Conservation (phyloP, 2,888 invertebrate species). For the Arge pagana region DNA sequence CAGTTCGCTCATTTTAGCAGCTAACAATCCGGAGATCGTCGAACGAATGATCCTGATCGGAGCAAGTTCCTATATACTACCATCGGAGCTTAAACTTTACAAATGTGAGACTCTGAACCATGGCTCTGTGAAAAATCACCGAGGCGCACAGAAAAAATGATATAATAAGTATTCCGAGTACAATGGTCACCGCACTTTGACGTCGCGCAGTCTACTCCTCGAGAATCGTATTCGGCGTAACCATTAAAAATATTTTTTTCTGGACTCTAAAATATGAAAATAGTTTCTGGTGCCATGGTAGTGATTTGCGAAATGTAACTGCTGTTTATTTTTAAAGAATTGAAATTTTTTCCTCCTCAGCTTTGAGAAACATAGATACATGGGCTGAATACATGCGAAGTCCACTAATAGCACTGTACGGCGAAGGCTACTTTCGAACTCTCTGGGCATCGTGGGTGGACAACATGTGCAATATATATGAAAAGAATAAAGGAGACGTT, state of each 20-base stretch:
- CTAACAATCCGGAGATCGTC: constrained; percentile 68
- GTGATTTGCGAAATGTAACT: background rate
- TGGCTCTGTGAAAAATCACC: background rate
- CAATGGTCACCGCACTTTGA: too few species aligned
- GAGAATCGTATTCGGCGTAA: too few species aligned
- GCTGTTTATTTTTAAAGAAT: too few species aligned
- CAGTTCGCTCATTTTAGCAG: constrained; percentile 76
- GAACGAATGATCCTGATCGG: constrained; percentile 80
- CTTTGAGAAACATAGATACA: constrained; percentile 70
- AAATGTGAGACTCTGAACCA: constrained; percentile 66
- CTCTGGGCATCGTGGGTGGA: constrained; percentile 79
- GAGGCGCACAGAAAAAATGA: background rate
- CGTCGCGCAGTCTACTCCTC: too few species aligned
- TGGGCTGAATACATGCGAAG: constrained; percentile 82
- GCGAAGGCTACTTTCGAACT: constrained; percentile 69
- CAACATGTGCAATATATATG: constrained; percentile 63
- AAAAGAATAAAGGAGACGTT: constrained; percentile 71
- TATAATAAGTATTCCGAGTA: background rate
- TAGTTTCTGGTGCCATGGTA: constrained; percentile 1
- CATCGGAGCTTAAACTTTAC: constrained; percentile 68
- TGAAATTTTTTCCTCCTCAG: constrained; percentile 51
- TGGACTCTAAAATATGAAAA: background rate
- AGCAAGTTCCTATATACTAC: constrained; percentile 73
- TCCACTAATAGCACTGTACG: constrained; percentile 75
- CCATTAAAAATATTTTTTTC: background rate